Evolutionary conservation across 1,140 invertebrate genomes (phyloP).

Genomic region (Drosophila bipectinata): DNA sequence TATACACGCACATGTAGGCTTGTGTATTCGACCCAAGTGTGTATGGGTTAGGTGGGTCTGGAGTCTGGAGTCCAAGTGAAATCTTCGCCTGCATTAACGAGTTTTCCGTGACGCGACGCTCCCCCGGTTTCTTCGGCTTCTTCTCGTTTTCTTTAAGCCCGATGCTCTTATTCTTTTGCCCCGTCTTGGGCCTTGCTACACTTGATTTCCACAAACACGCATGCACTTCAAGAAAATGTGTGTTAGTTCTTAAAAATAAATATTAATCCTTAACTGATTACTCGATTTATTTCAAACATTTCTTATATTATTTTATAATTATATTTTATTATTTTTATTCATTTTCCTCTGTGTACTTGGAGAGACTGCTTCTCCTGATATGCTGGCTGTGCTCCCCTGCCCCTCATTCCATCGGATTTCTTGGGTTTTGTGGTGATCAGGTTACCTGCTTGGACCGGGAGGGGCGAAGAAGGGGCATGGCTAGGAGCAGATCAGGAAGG

Average conservation of each 20-base stretch:
- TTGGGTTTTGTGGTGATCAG: constrained; percentile 64
- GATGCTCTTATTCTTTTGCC: constrained; percentile 76
- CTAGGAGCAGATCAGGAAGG: not conserved
- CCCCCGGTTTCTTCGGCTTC: constrained; percentile 58
- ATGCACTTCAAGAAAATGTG: not conserved
- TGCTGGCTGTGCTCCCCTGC: constrained; percentile 53
- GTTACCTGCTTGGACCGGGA: constrained; percentile 50
- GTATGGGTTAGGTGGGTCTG: constrained; percentile 72
- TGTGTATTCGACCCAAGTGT: not conserved
- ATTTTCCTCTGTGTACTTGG: constrained; percentile 14
- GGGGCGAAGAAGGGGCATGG: not conserved
- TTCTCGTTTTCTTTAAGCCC: constrained; percentile 56
- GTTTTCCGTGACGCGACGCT: constrained; percentile 76
- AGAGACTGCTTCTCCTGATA: constrained; percentile 56
- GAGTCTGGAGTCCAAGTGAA: constrained; percentile 58
- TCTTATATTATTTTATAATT: too few relatives aligned
- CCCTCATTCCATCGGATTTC: constrained; percentile 15
- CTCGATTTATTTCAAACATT: too few relatives aligned
- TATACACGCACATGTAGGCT: not conserved
- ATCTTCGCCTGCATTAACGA: constrained; percentile 80
- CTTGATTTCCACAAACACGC: constrained; percentile 71
- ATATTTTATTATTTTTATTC: not conserved
- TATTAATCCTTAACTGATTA: too few relatives aligned
- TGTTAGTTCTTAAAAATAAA: not conserved
- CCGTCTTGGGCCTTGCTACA: constrained; percentile 64